phyloP scores from a whole-genome alignment of 2,113 vertebrate species.

The Entomyzon cyanotis region DNA sequence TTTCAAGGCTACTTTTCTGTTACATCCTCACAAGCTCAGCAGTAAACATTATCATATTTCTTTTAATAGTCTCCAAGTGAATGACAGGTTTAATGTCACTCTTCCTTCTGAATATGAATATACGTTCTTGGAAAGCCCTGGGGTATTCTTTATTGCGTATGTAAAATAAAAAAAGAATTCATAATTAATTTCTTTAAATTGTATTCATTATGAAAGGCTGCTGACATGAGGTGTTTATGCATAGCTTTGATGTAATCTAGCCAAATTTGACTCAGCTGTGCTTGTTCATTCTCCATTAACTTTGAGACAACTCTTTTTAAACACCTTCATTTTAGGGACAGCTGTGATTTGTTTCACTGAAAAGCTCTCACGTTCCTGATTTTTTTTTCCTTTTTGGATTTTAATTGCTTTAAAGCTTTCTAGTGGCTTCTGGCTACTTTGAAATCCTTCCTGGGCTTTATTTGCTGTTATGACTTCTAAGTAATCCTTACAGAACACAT shows the following conservation, averaged over 20 bases:
- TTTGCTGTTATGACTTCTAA: not conserved
- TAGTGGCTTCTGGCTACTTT: not conserved
- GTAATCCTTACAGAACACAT: not conserved
- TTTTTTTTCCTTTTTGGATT: not conserved
- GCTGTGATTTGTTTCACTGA: slow-evolving; percentile 13
- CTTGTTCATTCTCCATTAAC: not conserved
- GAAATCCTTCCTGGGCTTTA: not conserved
- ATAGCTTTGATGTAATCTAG: not conserved
- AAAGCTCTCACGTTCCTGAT: not conserved
- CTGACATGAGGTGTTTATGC: not conserved
- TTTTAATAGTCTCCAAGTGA: not conserved
- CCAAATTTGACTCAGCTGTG: not conserved
- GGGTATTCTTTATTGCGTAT: not conserved
- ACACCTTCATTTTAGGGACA: not conserved
- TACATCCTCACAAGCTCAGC: not conserved
- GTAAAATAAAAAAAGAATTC: not conserved
- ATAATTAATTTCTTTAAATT: not conserved
- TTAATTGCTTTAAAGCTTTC: not conserved
- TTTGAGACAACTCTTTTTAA: slow-evolving; percentile 11
- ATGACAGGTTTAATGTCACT: not conserved
- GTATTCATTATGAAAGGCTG: slow-evolving; percentile 1
- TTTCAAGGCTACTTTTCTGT: not conserved
- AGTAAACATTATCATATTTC: not conserved
- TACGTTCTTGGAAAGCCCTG: not conserved
- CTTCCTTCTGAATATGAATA: not conserved